Percentiles rank a stretch among this genome's conserved stretches.
Conservation (phyloP, 1,140 invertebrate species). For the Galleria mellonella region DNA sequence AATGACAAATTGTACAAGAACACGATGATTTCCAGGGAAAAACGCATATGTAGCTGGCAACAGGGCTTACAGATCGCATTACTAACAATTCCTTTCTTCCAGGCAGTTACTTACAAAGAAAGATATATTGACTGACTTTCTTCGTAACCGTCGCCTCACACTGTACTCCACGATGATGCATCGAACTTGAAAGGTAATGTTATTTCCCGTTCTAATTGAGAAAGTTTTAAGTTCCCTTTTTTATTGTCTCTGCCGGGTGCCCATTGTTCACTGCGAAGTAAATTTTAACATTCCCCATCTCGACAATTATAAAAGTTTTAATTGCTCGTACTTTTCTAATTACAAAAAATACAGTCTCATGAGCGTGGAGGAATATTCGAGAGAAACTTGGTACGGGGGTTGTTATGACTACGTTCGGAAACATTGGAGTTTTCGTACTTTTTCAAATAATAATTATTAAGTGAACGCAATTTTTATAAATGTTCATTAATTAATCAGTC, state of each 20-base stretch:
- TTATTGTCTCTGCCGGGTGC: slow-evolving; percentile 47
- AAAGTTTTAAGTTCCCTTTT: slow-evolving; percentile 59
- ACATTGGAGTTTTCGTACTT: no score
- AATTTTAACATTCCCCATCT: slow-evolving; percentile 58
- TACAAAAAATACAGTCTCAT: slow-evolving; percentile 62
- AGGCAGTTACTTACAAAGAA: no score
- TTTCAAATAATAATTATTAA: neutral
- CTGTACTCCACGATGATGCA: slow-evolving; percentile 3
- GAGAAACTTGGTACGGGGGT: slow-evolving; percentile 5
- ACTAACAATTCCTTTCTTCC: no score
- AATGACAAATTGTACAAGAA: no score
- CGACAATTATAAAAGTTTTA: slow-evolving; percentile 71
- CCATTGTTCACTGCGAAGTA: slow-evolving; percentile 60
- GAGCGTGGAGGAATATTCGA: slow-evolving; percentile 45
- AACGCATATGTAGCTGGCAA: no score
- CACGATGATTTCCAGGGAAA: no score
- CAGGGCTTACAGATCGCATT: no score
- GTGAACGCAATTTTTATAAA: neutral
- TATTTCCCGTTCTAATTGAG: slow-evolving; percentile 51
- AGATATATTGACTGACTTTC: no score
- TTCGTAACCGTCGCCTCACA: no score
- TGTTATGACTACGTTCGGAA: neutral
- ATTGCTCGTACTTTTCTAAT: slow-evolving; percentile 69
- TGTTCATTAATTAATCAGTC: neutral
- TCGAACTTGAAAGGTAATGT: slow-evolving; percentile 34